A percentile compares a stretch with the other conserved stretches of the same genome.
phyloP scores from a whole-genome alignment of 2,113 vertebrate genomes.

The Nycticorax nycticorax region DNA sequence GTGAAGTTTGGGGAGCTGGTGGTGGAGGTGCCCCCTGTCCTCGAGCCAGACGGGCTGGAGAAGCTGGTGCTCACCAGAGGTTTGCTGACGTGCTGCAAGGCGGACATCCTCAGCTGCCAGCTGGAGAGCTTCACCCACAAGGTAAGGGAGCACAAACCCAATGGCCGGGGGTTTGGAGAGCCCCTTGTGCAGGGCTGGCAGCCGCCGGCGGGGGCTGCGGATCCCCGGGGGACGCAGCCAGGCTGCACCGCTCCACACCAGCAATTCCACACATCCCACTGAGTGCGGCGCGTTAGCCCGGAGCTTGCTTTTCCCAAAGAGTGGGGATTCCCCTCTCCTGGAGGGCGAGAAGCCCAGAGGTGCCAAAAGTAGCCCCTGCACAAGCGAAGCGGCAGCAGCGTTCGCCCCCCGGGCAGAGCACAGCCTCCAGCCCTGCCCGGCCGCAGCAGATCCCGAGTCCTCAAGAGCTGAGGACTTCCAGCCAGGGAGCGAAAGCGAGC shows the following conservation, averaged over 20 bases:
- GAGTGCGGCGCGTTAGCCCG: fast-evolving
- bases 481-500: not conserved
- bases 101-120: constrained; percentile 69
- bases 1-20: constrained; percentile 76
- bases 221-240: not conserved
- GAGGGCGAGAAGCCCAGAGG: not conserved
- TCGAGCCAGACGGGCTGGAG: constrained; percentile 63
- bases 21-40: constrained; percentile 27
- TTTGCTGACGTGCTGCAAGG: constrained; percentile 81
- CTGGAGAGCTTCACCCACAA: not conserved
- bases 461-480: not conserved
- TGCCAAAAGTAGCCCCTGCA: not conserved
- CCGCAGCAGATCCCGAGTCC: not conserved
- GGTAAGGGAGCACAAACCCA: constrained; percentile 13
- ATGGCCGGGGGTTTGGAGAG: fast-evolving
- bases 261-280: fast-evolving
- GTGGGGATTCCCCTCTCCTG: not conserved
- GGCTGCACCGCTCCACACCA: not conserved
- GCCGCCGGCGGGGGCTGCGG: fast-evolving
- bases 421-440: not conserved
- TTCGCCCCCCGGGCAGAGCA: not conserved
- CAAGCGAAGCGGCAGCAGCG: not conserved
- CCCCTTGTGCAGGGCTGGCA: not conserved
- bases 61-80: constrained; percentile 79
- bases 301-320: not conserved